Evolutionary conservation across 2,113 vertebrate genomes (phyloP), one percentile per base, ranked within the genome.

Genomic region (Cyprinodon brontotheroides): DNA sequence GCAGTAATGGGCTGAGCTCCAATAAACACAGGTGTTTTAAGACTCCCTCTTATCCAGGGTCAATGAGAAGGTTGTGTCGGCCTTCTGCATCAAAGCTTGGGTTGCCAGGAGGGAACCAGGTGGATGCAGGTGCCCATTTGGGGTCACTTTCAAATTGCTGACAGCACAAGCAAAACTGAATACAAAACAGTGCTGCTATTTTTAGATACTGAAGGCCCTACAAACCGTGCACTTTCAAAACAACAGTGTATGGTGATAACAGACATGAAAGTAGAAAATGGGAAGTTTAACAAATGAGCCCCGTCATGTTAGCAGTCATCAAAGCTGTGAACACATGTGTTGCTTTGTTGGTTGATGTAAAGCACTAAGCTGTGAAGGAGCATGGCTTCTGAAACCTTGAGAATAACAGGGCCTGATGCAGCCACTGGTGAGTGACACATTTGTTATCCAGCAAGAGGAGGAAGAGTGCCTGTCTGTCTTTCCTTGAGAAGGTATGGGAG

Each of bases 311-410:
- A 71, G 61, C 68, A 50, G 70, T 77, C 85, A 80, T 88, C 73
- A 86, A 89, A 90, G 83, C 68, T 11, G 50, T 41, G 60, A 43
- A 67, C 50, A 59, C 79, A 66, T 79, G 80, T 86, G 83, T 90
- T 91, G 82, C 85, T 79, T 87, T 83, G 76, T 85, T 63, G 38
- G 83, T 70, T 88, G 87, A 92, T 68, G 77, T 80, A 80, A 68
- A 74, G 61, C 50, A 39, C 47, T 63, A 20, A 73, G 86, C 72
- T 71, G 84, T 76, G 67, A 72, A 76, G 78, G 80, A 71, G 75
- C 48, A 36, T 43, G 65, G 50, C 65, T 71, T 81, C 63, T 65
- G 60, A 77, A 68, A 79, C 39, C 66, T 70, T 70, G 78, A 45
- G 11, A 70, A 36, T 65, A 72, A 47, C 11, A 40, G 66, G 65